Base-by-base conservation (phyloP, 1,140 invertebrate genomes). In the Tetragnatha versicolor region DNA sequence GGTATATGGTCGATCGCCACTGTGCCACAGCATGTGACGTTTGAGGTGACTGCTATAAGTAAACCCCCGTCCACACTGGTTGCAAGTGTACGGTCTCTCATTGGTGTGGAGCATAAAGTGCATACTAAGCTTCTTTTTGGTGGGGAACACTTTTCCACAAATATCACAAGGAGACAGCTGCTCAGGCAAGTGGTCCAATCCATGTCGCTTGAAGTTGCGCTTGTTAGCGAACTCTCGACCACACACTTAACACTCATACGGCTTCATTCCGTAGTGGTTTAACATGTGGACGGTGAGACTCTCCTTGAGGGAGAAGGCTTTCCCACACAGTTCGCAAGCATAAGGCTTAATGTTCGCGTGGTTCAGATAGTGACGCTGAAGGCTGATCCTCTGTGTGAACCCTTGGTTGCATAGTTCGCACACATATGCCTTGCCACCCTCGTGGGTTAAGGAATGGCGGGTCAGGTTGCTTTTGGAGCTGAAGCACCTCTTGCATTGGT, bases 1-100 rank as follows among this genome's bases (percentile, higher is more conserved):
- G 31, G 81, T 73, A 47, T 85, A 86, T 9, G 86, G 85, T 9
- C 83, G 85, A 9, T 84, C 84, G n/a, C 85, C 85, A 1, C 84
- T 85, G 68, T 87, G 86, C 5, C 84, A 81, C 29, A 85, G 82
- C 2, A 85, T 83, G 77, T 87, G 86, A 75, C 84, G 84, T 68
- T 86, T 85, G 22, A 87, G 77, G 76, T 85, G 85, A 66, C 84
- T 84, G 2, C 84, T 85, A 58, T 85, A 83, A 14, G 85, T 86
- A 84, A 89, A 89, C 27, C 86, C 86, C 81, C 87, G 87, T 31
- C 83, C 83, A 82, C 89, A 90, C 2, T 88, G 84, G 37, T 84
- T 82, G 83, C 89, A 90, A 37, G 85, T 83, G 81, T 85, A 89
- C 3, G 87, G 87, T 79, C 88, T 85, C 14, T 88, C 86, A n/a